phyloP scores from a whole-genome alignment of 2,797 vertebrate species.

The Enteromius treurensis region DNA sequence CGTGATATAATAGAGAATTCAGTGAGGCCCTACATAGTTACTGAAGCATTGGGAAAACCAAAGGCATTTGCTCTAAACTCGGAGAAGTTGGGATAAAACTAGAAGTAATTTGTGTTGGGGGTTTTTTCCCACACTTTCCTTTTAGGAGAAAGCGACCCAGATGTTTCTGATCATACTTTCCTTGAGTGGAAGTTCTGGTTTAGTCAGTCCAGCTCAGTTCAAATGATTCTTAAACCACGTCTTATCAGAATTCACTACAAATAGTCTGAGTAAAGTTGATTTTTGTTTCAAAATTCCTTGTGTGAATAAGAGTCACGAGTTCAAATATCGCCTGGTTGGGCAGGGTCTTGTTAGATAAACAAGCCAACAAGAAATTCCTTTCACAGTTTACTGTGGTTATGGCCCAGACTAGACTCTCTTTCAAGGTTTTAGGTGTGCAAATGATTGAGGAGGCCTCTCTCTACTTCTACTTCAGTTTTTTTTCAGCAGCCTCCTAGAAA shows the following conservation, averaged over 20 bases:
- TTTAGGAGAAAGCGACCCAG: constrained; percentile 1
- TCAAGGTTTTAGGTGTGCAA: constrained; percentile 27
- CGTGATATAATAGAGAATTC: not conserved
- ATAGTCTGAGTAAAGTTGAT: not conserved
- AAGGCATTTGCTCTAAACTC: not conserved
- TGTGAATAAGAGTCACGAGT: constrained; percentile 37
- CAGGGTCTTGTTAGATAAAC: constrained; percentile 23
- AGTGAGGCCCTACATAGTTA: not conserved
- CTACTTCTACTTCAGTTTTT: not conserved
- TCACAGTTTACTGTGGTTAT: constrained; percentile 34
- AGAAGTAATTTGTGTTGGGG: not conserved
- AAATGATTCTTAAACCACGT: not conserved
- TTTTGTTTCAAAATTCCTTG: constrained; percentile 9
- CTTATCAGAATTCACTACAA: not conserved
- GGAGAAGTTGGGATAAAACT: not conserved
- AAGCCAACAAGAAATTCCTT: constrained; percentile 48
- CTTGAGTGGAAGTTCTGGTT: not conserved
- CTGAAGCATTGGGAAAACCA: not conserved
- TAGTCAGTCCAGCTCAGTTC: not conserved
- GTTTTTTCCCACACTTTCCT: constrained; percentile 10
- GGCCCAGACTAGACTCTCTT: constrained; percentile 17
- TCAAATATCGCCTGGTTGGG: constrained; percentile 12
- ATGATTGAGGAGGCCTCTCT: constrained; percentile 34
- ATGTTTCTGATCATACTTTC: constrained; percentile 10
- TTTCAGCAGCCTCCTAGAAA: constrained; percentile 53